A percentile compares a stretch with the other conserved stretches of the same genome.
phyloP scores from a whole-genome alignment of 2,113 vertebrate genomes.

The Heteronetta atricapilla region DNA sequence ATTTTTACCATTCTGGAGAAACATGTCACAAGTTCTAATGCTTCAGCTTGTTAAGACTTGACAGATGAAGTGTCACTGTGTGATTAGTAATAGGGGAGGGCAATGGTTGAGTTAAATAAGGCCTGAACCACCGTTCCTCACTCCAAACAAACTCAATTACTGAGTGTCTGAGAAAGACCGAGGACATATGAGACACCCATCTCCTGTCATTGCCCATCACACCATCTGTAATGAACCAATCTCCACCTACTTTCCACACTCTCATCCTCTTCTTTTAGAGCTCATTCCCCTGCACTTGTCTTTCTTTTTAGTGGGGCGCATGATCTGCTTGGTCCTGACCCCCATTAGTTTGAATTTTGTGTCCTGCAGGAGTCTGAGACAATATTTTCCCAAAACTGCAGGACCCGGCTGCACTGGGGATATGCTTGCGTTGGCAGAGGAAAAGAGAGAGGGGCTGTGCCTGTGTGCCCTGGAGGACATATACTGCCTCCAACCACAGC shows the following conservation, averaged over 20 bases:
- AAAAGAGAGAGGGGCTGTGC: not conserved
- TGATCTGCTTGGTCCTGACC: not conserved
- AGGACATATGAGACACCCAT: not conserved
- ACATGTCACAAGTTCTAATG: not conserved
- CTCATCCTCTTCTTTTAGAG: not conserved
- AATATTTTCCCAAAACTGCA: not conserved
- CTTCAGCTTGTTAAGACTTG: not conserved
- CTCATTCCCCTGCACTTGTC: not conserved
- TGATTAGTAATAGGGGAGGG: not conserved
- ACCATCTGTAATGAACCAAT: not conserved
- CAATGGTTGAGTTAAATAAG: not conserved
- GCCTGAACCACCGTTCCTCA: not conserved
- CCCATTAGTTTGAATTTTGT: not conserved
- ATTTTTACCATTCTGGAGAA: not conserved
- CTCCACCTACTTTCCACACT: not conserved
- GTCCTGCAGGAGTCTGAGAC: not conserved
- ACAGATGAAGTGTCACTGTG: not conserved
- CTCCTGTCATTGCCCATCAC: not conserved
- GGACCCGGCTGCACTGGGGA: not conserved
- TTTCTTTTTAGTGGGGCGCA: not conserved
- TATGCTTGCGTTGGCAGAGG: not conserved
- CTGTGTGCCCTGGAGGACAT: rapidly evolving
- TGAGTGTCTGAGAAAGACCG: not conserved
- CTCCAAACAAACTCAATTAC: not conserved
- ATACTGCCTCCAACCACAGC: not conserved